These are phyloP conservation scores for Stegostoma tigrinum DNA, from an alignment of 2,113 vertebrate genomes.

Conservation along the genomic window DNA sequence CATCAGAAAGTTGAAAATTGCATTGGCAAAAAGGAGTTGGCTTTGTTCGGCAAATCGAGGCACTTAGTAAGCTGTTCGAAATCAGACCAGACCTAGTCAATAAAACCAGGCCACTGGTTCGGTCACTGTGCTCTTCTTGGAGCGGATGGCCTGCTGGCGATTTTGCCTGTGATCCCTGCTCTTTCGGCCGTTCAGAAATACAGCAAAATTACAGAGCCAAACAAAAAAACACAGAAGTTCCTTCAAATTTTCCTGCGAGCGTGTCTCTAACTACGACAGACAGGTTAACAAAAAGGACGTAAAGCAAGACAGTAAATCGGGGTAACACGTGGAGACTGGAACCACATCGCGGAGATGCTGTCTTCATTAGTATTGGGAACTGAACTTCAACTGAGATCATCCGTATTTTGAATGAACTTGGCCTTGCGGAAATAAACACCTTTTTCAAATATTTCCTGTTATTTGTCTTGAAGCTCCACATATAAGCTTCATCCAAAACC, in stretches of 20 bases:
- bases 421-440: background rate
- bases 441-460: background rate
- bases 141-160: background rate
- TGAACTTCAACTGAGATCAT: background rate
- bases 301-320: background rate
- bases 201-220: background rate
- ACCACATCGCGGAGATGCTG: background rate
- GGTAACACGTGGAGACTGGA: background rate
- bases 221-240: slow-evolving; percentile 5
- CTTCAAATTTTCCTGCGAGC: background rate
- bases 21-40: background rate
- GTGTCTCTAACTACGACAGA: background rate
- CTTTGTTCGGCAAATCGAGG: background rate
- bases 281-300: background rate
- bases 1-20: background rate
- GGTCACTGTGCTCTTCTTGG: background rate
- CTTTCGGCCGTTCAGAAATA: background rate
- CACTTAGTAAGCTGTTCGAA: background rate
- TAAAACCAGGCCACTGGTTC: background rate
- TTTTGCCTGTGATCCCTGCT: background rate
- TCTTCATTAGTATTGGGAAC: background rate
- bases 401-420: background rate
- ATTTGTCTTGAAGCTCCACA: background rate
- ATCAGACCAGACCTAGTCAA: background rate
- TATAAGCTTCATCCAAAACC: background rate